Base-by-base conservation (phyloP, 1,140 invertebrate species). In the Probaryconus sp. region DNA sequence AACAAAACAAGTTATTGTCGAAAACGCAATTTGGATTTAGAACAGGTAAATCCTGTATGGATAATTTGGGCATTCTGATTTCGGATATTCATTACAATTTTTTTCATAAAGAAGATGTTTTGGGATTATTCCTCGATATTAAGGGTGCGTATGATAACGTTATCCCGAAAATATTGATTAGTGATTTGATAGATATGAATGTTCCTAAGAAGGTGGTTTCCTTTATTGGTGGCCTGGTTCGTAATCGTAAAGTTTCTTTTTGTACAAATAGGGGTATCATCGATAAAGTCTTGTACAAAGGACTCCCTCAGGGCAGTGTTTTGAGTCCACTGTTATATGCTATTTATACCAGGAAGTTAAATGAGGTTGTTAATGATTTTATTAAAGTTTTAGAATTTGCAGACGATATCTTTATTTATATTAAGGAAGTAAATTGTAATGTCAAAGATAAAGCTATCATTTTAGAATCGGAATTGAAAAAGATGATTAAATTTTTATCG, bases 61-160 rank as follows among this genome's bases (percentile, higher is more conserved):
- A 75, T 14, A 69, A 53, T 31, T 26, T 58, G 7, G n/a, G 11
- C 7, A 26, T 65, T 33, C 26, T 70, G 14, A 47, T 26, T 3
- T 14, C 35, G 1, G 48, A 65, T 33, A 51, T 67, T 7, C 33
- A 28, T 6, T 2, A 38, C 5, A 24, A 35, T 5, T 72, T 72
- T 13, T 33, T 9, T 14, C 38, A 37, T 11, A 56, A 33, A 51
- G 26, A 56, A 9, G 5, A 5, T 2, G 43, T 64, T 2, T 5
- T 37, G 1, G 33, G 24, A 3, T 5, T 71, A 3, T 69, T 68
- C 47, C 14, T 63, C 3, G 63, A 43, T 16, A 26, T 60, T 11
- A 63, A 51, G 24, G 40, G 65, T 20, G 55, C 53, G 0, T 65
- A 33, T 45, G 30, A 58, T 5, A 61, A 48, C 18, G 50, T 68